Base-by-base conservation (phyloP, 1,140 invertebrate genomes). In the Tachypleus tridentatus region DNA sequence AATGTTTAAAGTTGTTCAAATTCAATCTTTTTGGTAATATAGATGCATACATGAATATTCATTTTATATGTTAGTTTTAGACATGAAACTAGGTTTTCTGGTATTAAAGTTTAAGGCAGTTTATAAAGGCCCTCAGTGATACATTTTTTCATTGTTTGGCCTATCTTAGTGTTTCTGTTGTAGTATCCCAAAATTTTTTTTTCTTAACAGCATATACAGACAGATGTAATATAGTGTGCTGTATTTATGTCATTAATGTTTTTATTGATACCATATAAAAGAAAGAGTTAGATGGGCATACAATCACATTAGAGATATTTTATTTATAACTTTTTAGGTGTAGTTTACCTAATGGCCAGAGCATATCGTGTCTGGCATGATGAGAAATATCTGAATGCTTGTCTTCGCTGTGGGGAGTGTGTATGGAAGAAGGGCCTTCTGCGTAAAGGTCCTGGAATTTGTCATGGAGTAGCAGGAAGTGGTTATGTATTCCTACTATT, bases 401-500 rank as follows among this genome's bases (percentile, higher is more conserved):
- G 86, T 74, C 71, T 85, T 3, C 80, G 79, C 63, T 85, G 84
- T 72, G 86, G 82, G 0, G 87, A 93, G 67, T 71, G 90, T 8
- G 82, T 89, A 0, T 94, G 90, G 90, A 74, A 82, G 29, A 86
- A 84, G 73, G 90, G 90, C 1, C 77, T 93, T 8, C 75, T 94
- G 48, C 84, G 81, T 68, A 93, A 93, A 79, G 90, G 90, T 0
- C 87, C 87, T 52, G 80, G 80, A 5, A 85, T 92, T 57, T 93
- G 90, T 74, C 91, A 93, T 75, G 91, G 91, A 2, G 81, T 93
- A 4, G 86, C 88, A 54, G 91, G 91, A 53, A 91, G 84, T 78
- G 89, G 85, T 29, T 93, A 92, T 76, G 88, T 87, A 0, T 92
- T 91, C 74, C 76, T 94, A 4, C 76, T 91, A 0, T 74, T 93